Conservation (phyloP, 2,888 invertebrate species). For the Netelia virgata region DNA sequence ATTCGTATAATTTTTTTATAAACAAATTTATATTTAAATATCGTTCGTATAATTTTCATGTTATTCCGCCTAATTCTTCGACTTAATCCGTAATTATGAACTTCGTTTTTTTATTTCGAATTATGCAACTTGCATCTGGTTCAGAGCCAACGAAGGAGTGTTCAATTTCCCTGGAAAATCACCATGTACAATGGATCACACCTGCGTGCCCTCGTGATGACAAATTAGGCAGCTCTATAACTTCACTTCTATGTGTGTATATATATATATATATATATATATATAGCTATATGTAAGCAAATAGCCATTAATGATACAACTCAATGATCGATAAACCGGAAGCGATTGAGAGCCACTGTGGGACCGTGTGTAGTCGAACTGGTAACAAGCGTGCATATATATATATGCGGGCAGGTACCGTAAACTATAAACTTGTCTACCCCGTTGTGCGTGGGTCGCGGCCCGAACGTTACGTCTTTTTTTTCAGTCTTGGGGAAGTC, state of each 20-base stretch:
- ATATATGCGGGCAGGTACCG: slow-evolving; percentile 61
- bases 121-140: neutral
- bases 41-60: no score
- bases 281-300: neutral
- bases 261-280: neutral
- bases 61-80: no score
- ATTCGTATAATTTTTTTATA: slow-evolving; percentile 17
- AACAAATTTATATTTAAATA: neutral
- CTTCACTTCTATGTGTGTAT: neutral
- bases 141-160: neutral
- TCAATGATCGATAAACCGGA: slow-evolving; percentile 62
- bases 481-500: slow-evolving; percentile 45
- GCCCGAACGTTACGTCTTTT: slow-evolving; percentile 49
- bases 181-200: slow-evolving; percentile 19
- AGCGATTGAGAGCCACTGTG: slow-evolving; percentile 65
- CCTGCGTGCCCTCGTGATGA: slow-evolving; percentile 13
- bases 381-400: slow-evolving; percentile 15
- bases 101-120: neutral
- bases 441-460: slow-evolving; percentile 63
- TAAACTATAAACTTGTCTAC: slow-evolving; percentile 63
- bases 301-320: slow-evolving; percentile 40
- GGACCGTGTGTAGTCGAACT: slow-evolving; percentile 22
- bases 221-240: slow-evolving; percentile 14
- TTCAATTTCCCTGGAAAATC: neutral
- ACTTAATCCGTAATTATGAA: no score